Conservation (phyloP, 1,140 invertebrate genomes). For the Pseudomyrmex dendroicus region DNA sequence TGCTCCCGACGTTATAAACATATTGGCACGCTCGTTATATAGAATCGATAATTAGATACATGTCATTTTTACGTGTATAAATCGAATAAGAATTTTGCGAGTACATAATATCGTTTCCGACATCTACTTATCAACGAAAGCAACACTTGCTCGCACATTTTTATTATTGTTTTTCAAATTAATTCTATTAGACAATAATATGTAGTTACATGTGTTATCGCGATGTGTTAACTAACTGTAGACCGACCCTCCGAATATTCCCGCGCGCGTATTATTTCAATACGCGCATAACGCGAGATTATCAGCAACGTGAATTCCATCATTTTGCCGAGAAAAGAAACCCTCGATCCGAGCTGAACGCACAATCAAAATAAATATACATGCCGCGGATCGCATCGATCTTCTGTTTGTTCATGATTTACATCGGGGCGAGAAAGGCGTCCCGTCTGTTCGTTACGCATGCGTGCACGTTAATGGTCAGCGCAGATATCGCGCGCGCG, state of each 20-base stretch:
- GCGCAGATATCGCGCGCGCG: constrained; percentile 20
- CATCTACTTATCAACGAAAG: background rate
- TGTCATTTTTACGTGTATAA: constrained; percentile 5
- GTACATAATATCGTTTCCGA: background rate
- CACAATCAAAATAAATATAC: constrained; percentile 45
- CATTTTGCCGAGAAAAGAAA: constrained; percentile 29
- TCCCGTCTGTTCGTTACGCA: constrained; percentile 50
- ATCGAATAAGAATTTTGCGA: constrained; percentile 28
- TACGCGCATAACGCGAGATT: constrained; percentile 31
- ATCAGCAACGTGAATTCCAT: constrained; percentile 28
- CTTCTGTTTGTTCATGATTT: constrained; percentile 67
- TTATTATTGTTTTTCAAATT: constrained; percentile 44
- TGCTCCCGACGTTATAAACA: constrained; percentile 12
- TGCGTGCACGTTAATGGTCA: constrained; percentile 47
- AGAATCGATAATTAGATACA: constrained; percentile 51
- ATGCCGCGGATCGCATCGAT: constrained; percentile 41
- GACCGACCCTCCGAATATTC: constrained; percentile 20
- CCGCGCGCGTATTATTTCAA: constrained; percentile 13
- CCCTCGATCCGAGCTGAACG: background rate
- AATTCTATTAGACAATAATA: too few species aligned
- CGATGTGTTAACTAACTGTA: constrained; percentile 13
- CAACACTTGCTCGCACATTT: constrained; percentile 13
- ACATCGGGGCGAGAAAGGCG: constrained; percentile 38
- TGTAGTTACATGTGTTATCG: too few species aligned
- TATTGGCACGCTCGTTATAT: constrained; percentile 30